These are phyloP conservation scores for Hydractinia echinata DNA, from an alignment of 30 jellyfish, hydroid and myxozoan genomes.

Conservation along the genomic window DNA sequence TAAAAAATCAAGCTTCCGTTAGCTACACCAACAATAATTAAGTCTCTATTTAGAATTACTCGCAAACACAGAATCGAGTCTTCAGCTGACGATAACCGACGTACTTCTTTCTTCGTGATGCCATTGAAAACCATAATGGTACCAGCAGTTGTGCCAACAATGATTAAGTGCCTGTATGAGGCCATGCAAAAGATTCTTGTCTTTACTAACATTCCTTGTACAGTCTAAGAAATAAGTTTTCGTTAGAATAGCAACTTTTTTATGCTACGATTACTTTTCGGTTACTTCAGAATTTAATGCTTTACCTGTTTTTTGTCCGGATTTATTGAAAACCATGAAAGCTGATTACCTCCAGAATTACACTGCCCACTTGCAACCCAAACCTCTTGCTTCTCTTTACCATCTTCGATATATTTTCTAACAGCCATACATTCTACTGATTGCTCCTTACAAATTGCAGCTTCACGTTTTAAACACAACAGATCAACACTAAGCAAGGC, in stretches of 20 bases:
- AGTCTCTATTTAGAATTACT: neutral
- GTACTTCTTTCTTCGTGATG: conserved; percentile 33
- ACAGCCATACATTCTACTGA: conserved; percentile 76
- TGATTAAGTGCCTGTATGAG: conserved; percentile 16
- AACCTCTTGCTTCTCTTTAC: conserved; percentile 43
- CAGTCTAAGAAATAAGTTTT: conserved; percentile 17
- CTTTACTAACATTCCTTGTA: conserved; percentile 64
- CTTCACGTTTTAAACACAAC: conserved; percentile 62
- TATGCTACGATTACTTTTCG: neutral
- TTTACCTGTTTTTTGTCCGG: conserved; percentile 41
- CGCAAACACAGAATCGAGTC: conserved; percentile 67
- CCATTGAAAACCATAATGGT: conserved; percentile 52
- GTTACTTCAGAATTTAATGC: neutral
- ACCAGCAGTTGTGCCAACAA: conserved; percentile 80
- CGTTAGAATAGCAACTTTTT: neutral
- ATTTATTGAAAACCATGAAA: conserved; percentile 68
- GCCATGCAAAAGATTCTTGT: conserved; percentile 82
- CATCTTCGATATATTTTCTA: neutral
- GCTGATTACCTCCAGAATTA: conserved; percentile 56
- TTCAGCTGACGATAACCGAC: conserved; percentile 28
- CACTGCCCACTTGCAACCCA: conserved; percentile 81
- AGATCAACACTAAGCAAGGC: conserved; percentile 65
- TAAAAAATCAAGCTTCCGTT: conserved; percentile 59
- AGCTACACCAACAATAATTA: conserved; percentile 61
- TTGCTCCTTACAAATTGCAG: conserved; percentile 68